A percentile compares a stretch with the other conserved stretches of the same genome.
These are phyloP conservation scores for Piscicola geometra DNA, from an alignment of 2,888 invertebrate species.

Conservation along the genomic window DNA sequence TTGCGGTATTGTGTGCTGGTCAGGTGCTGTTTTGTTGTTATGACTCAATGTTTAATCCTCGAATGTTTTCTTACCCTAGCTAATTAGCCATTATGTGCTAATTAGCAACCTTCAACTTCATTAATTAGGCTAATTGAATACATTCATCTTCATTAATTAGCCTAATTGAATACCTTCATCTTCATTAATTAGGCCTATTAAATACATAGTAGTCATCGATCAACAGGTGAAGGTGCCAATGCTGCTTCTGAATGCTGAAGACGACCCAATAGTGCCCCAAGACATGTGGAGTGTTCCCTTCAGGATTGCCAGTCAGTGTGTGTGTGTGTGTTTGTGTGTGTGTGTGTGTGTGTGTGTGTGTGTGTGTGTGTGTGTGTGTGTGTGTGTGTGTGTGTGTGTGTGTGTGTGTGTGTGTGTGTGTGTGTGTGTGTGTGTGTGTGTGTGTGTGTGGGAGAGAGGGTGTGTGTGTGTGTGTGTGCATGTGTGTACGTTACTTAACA, in stretches of 20 bases:
- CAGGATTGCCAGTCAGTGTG: constrained; percentile 73
- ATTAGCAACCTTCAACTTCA: too few species aligned
- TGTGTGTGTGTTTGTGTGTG: constrained; percentile 15
- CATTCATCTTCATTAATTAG: too few species aligned
- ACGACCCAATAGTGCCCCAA: constrained; percentile 85
- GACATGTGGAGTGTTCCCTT: constrained; percentile 69
- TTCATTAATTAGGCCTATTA: too few species aligned
- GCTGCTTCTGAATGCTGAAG: constrained; percentile 82
- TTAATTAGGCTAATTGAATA: too few species aligned
- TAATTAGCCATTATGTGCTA: too few species aligned
- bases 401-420: constrained; percentile 15
- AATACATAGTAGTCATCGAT: too few species aligned
- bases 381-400: constrained; percentile 4
- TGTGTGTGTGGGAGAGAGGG: background rate
- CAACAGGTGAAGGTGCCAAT: constrained; percentile 76
- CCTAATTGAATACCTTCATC: too few species aligned
- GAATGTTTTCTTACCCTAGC: too few species aligned
- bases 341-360: background rate
- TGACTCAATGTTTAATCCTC: too few species aligned
- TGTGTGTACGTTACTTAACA: background rate
- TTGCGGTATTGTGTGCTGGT: too few species aligned
- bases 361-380: too few species aligned
- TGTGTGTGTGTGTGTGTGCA: constrained; percentile 13
- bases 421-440: background rate
- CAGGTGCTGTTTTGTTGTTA: too few species aligned